Percentiles rank a stretch among this genome's conserved stretches.
phyloP scores from a whole-genome alignment of 2,888 invertebrate species.

The Empis stercorea region DNA sequence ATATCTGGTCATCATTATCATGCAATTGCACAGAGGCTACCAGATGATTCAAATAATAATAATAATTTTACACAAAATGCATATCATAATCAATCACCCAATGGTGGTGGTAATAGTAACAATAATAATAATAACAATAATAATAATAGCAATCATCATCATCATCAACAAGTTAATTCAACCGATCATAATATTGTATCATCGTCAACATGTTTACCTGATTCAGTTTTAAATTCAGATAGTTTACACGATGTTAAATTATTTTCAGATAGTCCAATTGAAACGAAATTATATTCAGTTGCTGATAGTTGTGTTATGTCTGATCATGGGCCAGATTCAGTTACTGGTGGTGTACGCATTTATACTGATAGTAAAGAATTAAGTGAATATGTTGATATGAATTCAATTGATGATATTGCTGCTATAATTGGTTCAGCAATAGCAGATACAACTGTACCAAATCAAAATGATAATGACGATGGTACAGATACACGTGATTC shows the following conservation, averaged over 20 bases:
- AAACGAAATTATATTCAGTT: conserved; percentile 41
- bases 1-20: conserved; percentile 81
- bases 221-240: conserved; percentile 42
- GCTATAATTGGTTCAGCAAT: conserved; percentile 81
- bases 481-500: conserved; percentile 63
- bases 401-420: conserved; percentile 69
- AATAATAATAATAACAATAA: background rate
- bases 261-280: conserved; percentile 41
- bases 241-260: conserved; percentile 47
- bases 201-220: conserved; percentile 56
- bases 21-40: conserved; percentile 63
- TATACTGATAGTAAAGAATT: conserved; percentile 33
- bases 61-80: conserved; percentile 54
- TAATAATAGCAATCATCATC: conserved; percentile 10
- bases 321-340: conserved; percentile 45
- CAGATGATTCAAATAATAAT: conserved; percentile 65
- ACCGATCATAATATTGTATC: conserved; percentile 61
- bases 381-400: conserved; percentile 46
- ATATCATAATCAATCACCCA: conserved; percentile 24
- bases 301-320: conserved; percentile 37
- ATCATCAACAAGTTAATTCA: conserved; percentile 23
- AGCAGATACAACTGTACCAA: conserved; percentile 77
- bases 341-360: conserved; percentile 40
- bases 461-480: conserved; percentile 54
- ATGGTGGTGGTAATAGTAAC: background rate